Conservation (phyloP, 2,797 vertebrate genomes). For the Nasua narica region DNA sequence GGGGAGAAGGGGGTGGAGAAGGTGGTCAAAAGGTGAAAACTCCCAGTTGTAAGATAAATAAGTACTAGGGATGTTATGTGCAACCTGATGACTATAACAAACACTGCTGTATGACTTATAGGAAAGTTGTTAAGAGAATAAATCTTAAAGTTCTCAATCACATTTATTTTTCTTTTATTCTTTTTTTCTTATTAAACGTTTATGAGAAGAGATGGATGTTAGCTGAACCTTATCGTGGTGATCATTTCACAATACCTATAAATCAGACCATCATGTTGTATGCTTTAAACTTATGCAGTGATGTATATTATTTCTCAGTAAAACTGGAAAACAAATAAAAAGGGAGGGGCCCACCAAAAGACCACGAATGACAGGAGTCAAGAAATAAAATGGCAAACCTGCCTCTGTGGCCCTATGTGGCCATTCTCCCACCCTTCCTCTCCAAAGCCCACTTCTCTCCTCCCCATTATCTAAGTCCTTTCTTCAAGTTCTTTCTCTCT, state of each 20-base stretch:
- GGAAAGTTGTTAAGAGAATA: neutral
- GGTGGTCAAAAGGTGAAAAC: neutral
- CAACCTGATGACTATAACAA: neutral
- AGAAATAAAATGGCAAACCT: slow-evolving; percentile 12
- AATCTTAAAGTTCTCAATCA: neutral
- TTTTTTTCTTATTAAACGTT: neutral
- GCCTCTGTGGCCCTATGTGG: neutral
- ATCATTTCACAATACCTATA: neutral
- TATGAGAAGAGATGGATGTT: neutral
- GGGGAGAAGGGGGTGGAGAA: neutral
- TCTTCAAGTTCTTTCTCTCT: neutral
- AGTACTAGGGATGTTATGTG: neutral
- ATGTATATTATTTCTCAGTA: neutral
- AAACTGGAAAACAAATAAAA: neutral
- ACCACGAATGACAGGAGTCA: neutral
- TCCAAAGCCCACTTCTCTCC: neutral
- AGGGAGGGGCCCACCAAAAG: neutral
- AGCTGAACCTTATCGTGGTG: neutral
- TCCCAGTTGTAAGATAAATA: neutral
- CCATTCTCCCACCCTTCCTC: neutral
- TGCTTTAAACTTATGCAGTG: neutral
- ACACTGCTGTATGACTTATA: neutral
- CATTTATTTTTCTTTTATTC: neutral
- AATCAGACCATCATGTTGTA: neutral
- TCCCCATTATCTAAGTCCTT: slow-evolving; percentile 1